Base-by-base conservation (phyloP, 1,140 invertebrate genomes). In the Neodiprion fabricii region DNA sequence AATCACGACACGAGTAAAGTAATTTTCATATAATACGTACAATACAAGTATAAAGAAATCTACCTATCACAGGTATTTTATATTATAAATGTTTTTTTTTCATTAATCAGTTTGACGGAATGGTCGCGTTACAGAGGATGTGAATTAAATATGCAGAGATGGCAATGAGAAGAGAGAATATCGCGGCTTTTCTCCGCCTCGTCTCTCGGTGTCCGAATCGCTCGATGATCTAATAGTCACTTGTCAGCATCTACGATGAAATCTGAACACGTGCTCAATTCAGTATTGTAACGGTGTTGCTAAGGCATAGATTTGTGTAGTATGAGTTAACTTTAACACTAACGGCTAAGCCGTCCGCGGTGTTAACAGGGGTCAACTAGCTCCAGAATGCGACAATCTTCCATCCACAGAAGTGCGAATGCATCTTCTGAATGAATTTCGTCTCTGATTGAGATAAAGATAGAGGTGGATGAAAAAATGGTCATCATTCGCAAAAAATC, bases 361-460 rank as follows among this genome's bases (percentile, higher is more conserved):
- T 88, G 87, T 89, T 84, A 89, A 89, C 86, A 77, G 81, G 86
- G 87, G 86, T 89, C 82, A 89, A 89, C 85, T 87, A 82, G 85
- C 77, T 82, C 84, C 85, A 88, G 87, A 89, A 88, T 88, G 87
- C 87, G 86, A 86, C 84, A 87, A 86, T 87, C 85, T 84, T 83
- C 82, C 81, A 79, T 78, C 82, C 79, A 76, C 77, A 76, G 75
- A 77, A 79, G 75, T 77, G 77, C 78, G 75, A 81, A 74, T 80
- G 73, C 70, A 67, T 61, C 73, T 28, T 8, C 72, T 40, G 28
- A 61, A 70, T 66, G 65, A 17, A 70, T 23, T 77, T 76, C 75
- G 73, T 77, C 76, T 75, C 73, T 40, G 28, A 40, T 40, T 40
- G 28, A 40, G 28, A 40, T 3, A 40, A 40, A 40, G 28, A 40